A percentile compares a stretch with the other conserved stretches of the same genome.
Evolutionary conservation across 1,140 invertebrate genomes (phyloP).

Genomic region (Drosophila prosaltans): DNA sequence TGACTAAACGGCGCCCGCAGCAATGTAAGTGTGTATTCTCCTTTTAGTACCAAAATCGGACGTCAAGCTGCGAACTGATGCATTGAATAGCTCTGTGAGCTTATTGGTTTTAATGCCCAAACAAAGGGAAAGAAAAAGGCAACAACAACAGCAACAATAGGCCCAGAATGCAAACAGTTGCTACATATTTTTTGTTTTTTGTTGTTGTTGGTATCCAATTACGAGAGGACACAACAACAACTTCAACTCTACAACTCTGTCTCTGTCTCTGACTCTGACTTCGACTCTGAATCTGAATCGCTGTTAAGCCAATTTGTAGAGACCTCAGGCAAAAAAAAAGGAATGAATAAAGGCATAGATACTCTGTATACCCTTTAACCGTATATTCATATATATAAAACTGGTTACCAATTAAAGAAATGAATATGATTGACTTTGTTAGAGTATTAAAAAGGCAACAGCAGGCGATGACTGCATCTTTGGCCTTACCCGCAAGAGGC

Average conservation of each 20-base stretch:
- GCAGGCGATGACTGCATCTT: conserved; percentile 59
- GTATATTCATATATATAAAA: too few relatives aligned
- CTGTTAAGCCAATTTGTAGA: conserved; percentile 66
- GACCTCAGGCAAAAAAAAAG: conserved; percentile 24
- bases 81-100: conserved; percentile 22
- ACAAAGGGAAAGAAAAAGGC: background rate
- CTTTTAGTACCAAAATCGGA: conserved; percentile 35
- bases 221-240: conserved; percentile 30
- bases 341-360: background rate
- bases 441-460: conserved; percentile 64
- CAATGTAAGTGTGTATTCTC: conserved; percentile 39
- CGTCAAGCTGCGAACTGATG: conserved; percentile 62
- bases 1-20: conserved; percentile 71
- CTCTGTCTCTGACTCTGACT: background rate
- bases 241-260: conserved; percentile 24
- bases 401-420: too few relatives aligned
- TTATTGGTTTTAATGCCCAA: conserved; percentile 15
- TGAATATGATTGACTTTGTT: background rate
- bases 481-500: conserved; percentile 38
- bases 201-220: conserved; percentile 65
- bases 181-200: conserved; percentile 27
- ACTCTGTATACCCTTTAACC: background rate
- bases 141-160: conserved; percentile 9
- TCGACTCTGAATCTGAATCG: conserved; percentile 20
- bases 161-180: conserved; percentile 70